phyloP scores from a whole-genome alignment of 1,140 invertebrate species.

The Heliconius congener region DNA sequence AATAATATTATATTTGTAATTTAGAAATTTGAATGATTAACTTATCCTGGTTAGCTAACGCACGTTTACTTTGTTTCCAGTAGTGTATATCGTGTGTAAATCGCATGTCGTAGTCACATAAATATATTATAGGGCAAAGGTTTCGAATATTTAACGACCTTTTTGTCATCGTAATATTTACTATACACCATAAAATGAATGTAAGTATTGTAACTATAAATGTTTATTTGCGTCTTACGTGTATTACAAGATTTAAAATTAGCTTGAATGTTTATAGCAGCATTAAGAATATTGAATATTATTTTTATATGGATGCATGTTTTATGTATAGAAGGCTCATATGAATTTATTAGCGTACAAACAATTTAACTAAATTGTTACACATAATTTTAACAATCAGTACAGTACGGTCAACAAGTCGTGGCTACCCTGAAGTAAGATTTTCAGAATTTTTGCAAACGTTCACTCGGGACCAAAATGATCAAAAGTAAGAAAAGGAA shows the following conservation, averaged over 20 bases:
- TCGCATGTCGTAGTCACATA: constrained; percentile 7
- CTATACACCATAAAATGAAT: not conserved
- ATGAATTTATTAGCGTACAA: too few relatives aligned
- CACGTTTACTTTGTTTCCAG: not conserved
- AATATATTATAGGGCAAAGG: constrained; percentile 4
- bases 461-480: too few relatives aligned
- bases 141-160: not conserved
- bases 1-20: not conserved
- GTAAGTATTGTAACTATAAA: not conserved
- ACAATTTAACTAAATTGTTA: too few relatives aligned
- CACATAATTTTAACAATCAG: too few relatives aligned
- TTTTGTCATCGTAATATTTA: constrained; percentile 1
- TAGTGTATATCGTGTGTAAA: not conserved
- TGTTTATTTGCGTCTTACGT: not conserved
- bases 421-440: too few relatives aligned
- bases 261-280: not conserved
- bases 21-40: not conserved
- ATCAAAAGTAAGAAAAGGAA: too few relatives aligned
- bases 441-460: too few relatives aligned
- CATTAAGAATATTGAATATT: not conserved
- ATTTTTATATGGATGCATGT: not conserved
- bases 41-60: constrained; percentile 1
- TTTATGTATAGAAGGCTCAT: too few relatives aligned
- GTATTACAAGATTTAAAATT: not conserved
- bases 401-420: too few relatives aligned